Evolutionary conservation across 2,797 vertebrate species (phyloP).

Genomic region (Garrulus glandarius): DNA sequence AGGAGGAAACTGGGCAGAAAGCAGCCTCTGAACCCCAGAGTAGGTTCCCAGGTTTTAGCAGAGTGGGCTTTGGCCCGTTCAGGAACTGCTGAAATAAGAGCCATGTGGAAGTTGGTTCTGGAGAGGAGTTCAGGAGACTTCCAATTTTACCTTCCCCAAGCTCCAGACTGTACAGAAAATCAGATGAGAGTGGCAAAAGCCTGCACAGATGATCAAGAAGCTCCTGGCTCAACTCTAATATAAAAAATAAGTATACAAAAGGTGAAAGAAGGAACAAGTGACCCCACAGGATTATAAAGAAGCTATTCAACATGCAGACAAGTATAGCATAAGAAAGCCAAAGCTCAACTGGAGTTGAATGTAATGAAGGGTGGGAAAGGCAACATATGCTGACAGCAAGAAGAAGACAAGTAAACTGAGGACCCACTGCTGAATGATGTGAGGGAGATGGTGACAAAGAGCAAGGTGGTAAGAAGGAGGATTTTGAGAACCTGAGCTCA

Average conservation of each 20-base stretch:
- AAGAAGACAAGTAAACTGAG: background rate
- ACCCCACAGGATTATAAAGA: background rate
- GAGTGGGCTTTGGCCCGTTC: background rate
- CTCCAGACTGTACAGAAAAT: background rate
- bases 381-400: background rate
- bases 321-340: background rate
- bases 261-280: background rate
- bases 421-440: accelerated
- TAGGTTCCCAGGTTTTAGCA: background rate
- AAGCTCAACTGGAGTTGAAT: background rate
- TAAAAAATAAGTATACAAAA: background rate
- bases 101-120: background rate
- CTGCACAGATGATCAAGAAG: background rate
- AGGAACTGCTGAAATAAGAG: background rate
- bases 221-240: background rate
- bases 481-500: background rate
- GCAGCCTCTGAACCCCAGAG: background rate
- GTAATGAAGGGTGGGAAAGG: background rate
- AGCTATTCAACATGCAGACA: background rate
- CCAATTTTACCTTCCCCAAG: background rate
- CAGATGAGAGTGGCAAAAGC: background rate
- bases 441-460: background rate
- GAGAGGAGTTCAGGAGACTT: background rate
- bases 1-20: background rate
- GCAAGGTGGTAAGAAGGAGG: background rate